Evolutionary conservation across 2,113 vertebrate genomes (phyloP).

Genomic region (Tragelaphus imberbis): DNA sequence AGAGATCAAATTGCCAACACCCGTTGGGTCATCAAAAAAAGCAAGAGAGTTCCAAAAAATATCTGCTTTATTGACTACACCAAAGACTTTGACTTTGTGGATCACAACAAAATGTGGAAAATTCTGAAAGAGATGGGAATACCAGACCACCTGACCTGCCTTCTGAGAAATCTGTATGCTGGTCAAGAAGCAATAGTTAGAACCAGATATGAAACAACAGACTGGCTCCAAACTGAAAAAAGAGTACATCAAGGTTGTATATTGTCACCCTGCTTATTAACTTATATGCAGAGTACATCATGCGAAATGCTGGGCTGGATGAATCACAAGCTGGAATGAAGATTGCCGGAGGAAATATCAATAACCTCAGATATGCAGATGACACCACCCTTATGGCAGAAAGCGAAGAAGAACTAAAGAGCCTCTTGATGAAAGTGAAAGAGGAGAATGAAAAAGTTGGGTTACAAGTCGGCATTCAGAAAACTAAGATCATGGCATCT

Average conservation of each 20-base stretch:
- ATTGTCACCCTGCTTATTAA: background rate
- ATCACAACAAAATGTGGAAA: background rate
- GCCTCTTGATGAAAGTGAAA: background rate
- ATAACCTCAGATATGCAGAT: background rate
- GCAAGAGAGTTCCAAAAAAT: background rate
- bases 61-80: background rate
- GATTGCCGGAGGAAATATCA: background rate
- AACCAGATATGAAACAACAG: background rate
- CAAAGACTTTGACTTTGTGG: background rate
- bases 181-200: background rate
- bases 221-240: background rate
- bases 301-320: background rate
- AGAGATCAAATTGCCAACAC: background rate
- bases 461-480: background rate
- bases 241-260: background rate
- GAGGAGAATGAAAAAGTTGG: background rate
- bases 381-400: background rate
- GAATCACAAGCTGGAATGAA: background rate
- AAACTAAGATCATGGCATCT: background rate
- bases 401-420: background rate
- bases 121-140: background rate
- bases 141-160: background rate
- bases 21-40: background rate
- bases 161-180: background rate
- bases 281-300: background rate